Evolutionary conservation across 2,113 vertebrate species (phyloP), one percentile per base, ranked within the genome.

Genomic region (Mesocricetus auratus): DNA sequence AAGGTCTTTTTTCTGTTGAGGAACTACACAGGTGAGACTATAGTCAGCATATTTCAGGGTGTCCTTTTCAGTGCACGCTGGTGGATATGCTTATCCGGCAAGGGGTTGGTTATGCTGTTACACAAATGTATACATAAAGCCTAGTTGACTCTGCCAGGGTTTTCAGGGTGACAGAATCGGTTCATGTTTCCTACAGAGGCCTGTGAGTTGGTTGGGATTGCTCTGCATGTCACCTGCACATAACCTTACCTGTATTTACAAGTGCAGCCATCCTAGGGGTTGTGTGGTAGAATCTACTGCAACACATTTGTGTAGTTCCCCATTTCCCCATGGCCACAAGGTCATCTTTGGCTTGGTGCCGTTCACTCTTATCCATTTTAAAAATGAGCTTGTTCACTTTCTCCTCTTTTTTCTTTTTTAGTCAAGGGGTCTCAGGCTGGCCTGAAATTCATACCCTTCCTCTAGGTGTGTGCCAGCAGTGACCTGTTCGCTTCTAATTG

Each of bases 1-100:
- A 94, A 90, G 2, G 29, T 94, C 78, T 77, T 33, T 15, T 77
- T 88, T 92, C 78, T 96, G 83, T 79, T 85, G 81, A 85, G 36
- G 29, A 69, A 45, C 66, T 81, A n/a, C 11, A 66, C 7, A 2
- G 50, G 36, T 42, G 12, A 83, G n/a, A 24, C 36, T 69, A 7
- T 71, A 73, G 42, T 36, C 75, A 21, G 91, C 79, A 10, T 56
- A 47, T 89, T 56, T 83, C 62, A 2, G 2, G 56, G 71, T 83
- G 77, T 71, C 73, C 26, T 69, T 77, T 53, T 81, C 15, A 82
- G 7, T 60, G 31, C 74, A 26, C 56, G 58, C 36, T 64, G 64
- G 83, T 45, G 74, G 0, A 22, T 31, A 0, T 56, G 3, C 33
- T 74, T 68, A 13, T 60, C 78, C 71, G 50, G 90, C 62, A 33